Base-by-base conservation (phyloP, 2,113 vertebrate genomes). In the Leucoraja erinaceus region DNA sequence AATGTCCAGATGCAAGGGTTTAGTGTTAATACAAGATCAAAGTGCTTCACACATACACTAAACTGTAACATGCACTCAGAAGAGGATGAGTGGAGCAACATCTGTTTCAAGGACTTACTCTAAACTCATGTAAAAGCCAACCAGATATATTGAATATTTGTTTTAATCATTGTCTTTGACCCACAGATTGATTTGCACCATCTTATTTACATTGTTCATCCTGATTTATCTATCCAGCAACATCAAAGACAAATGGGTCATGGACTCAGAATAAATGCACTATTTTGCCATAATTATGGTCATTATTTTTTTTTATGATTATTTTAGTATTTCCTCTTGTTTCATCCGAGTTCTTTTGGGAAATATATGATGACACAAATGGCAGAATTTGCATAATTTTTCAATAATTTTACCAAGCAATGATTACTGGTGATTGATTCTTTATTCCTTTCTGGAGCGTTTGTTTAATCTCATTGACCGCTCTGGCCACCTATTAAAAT, bases 391-490 rank as follows among this genome's bases (percentile, higher is more conserved):
- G 22, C 16, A 81, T 5, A 18, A 9, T 54, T 59, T 66, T 14
- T 4, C 63, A 8, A 66, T 66, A 3, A 66, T 77, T n/a, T 66
- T 20, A 12, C 16, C 18, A 33, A 68, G n/a, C 4, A 31, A 63
- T n/a, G 61, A 25, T 88, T 28, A 90, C 31, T n/a, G 66, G n/a
- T 33, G 86, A 90, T 31, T 38, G 63, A 90, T 90, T 33, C 4
- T 22, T n/a, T 31, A 90, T 68, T 90, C 86, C 63, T 56, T 68
- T 68, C 61, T 33, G 22, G 68, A 7, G 59, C 25, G 16, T 68
- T 90, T 38, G 7, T 90, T 90, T 90, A 90, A 90, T 90, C 68
- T 61, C n/a, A 90, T 68, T 90, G n/a, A 90, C 25, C 75, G 11
- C 84, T 90, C 61, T 33, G n/a, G 84, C 6, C 2, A 33, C n/a